phyloP scores from a whole-genome alignment of 2,888 invertebrate species.

The Scaeva pyrastri region DNA sequence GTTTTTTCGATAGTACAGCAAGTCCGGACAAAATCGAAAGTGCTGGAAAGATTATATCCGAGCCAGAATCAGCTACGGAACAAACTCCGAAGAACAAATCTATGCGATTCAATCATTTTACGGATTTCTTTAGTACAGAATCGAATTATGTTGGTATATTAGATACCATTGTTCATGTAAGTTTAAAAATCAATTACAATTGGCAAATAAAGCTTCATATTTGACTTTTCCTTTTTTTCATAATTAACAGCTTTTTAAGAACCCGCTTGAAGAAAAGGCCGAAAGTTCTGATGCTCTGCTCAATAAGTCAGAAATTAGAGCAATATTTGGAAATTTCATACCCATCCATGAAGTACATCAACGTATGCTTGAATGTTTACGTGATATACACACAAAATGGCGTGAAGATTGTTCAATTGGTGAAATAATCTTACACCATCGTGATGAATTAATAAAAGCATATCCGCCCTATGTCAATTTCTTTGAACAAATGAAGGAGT shows the following conservation, averaged over 20 bases:
- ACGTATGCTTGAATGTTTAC: conserved; percentile 87
- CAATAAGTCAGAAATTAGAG: conserved; percentile 95
- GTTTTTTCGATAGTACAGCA: conserved; percentile 94
- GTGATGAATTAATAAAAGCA: conserved; percentile 94
- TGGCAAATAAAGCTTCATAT: not conserved
- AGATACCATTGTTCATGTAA: conserved; percentile 95
- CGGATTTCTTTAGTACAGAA: conserved; percentile 98
- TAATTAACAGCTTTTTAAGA: conserved; percentile 93
- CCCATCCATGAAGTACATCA: conserved; percentile 97
- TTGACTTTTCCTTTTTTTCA: conserved; percentile 32
- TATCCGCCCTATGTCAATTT: conserved; percentile 99
- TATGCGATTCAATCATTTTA: conserved; percentile 85
- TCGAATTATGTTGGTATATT: conserved; percentile 98
- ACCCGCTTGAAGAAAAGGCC: conserved; percentile 94
- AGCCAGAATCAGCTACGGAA: conserved; percentile 79
- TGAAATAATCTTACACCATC: conserved; percentile 93
- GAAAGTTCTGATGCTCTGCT: conserved; percentile 91
- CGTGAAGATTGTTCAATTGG: conserved; percentile 95
- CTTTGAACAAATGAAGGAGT: conserved; percentile 98
- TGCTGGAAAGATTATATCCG: conserved; percentile 79
- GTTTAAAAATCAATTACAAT: conserved; percentile 76
- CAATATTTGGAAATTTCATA: conserved; percentile 97
- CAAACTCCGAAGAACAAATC: conserved; percentile 82
- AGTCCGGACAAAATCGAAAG: conserved; percentile 89
- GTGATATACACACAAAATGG: conserved; percentile 87